These are phyloP conservation scores for Melanchra persicariae DNA, from an alignment of 2,888 invertebrate species.

Conservation along the genomic window DNA sequence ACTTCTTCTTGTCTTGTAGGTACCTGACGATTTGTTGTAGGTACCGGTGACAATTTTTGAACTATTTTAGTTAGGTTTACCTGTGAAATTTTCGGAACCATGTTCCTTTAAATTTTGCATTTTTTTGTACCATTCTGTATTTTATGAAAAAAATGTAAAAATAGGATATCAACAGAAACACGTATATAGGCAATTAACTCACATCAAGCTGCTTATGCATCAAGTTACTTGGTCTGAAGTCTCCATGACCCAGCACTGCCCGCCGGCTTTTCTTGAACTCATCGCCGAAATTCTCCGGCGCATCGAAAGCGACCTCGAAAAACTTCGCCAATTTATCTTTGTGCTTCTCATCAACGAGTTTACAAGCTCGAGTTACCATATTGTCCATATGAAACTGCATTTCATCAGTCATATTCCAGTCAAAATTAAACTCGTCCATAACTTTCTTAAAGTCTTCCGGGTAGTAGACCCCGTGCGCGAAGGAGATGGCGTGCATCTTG, in stretches of 20 bases:
- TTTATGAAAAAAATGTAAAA: too few species aligned
- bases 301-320: constrained; percentile 31
- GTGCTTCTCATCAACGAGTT: constrained; percentile 66
- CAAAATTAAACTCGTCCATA: constrained; percentile 57
- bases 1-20: too few species aligned
- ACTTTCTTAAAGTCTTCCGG: constrained; percentile 75
- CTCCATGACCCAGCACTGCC: constrained; percentile 76
- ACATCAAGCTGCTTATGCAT: constrained; percentile 58
- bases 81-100: too few species aligned
- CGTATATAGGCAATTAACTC: constrained; percentile 50
- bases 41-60: too few species aligned
- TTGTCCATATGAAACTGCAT: constrained; percentile 34
- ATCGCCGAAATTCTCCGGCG: constrained; percentile 43
- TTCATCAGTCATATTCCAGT: constrained; percentile 25
- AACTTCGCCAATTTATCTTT: constrained; percentile 65
- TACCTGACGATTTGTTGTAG: too few species aligned
- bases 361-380: constrained; percentile 53
- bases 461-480: constrained; percentile 69
- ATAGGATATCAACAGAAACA: too few species aligned
- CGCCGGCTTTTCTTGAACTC: constrained; percentile 54
- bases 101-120: too few species aligned
- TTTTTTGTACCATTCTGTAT: too few species aligned
- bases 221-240: constrained; percentile 78
- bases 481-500: constrained; percentile 83
- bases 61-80: too few species aligned